Evolutionary conservation across 2,797 vertebrate genomes (phyloP), one percentile per base, ranked within the genome.

Genomic region (Rhinichthys osculus): DNA sequence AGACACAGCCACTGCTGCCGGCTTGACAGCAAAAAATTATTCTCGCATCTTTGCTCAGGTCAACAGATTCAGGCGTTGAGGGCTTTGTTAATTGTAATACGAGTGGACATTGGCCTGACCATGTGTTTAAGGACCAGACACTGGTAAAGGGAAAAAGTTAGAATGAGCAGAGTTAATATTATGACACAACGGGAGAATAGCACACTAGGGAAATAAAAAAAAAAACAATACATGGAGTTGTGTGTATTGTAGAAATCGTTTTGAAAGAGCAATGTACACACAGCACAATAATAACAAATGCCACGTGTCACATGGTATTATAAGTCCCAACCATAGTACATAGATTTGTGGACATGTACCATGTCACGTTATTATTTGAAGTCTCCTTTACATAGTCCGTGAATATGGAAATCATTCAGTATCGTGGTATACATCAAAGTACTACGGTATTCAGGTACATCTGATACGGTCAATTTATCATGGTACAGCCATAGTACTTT

Each of bases 41-140:
- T 90, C 88, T 88, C 84, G 87, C 85, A 76, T 90, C 85, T 91
- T 87, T 81, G 78, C 83, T 90, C 82, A 62, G 82, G 86, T 88
- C 89, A 84, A 88, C 77, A 77, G 82, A 89, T 87, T 88, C 70
- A 82, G 87, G 66, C 78, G 78, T 64, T 44, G 44, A 27, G 71
- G 84, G 83, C 84, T 91, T 92, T 83, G 54, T 90, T 87, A 90
- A 90, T 42, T 87, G 87, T 78, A 33, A 80, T 81, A 79, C 59
- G 30, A 84, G 74, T 47, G 79, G 71, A 85, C 72, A 78, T 13
- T 82, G 83, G 79, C 67, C 74, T 85, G 79, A 85, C 73, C 30
- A 57, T 89, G 82, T 83, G 81, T 86, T 82, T 69, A 89, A 86
- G 27, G 52, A 85, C 80, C 88, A 90, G 88, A 84, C 82, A 52